A percentile compares a stretch with the other conserved stretches of the same genome.
These are phyloP conservation scores for Euthynnus affinis DNA, from an alignment of 2,797 vertebrate genomes.

Conservation along the genomic window DNA sequence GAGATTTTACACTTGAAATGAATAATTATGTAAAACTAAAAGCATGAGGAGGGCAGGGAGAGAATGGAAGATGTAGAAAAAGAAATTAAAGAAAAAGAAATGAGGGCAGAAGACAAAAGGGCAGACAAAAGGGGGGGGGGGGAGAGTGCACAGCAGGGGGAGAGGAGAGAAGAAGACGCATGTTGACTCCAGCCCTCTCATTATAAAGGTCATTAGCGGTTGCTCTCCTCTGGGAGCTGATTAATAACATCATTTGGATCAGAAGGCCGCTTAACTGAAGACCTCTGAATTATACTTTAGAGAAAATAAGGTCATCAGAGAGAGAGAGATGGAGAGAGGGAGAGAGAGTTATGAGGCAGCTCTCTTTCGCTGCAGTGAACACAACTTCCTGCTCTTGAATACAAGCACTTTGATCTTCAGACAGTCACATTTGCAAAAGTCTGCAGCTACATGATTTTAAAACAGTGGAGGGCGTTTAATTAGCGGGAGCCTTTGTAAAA, in stretches of 20 bases:
- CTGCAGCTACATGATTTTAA: background rate
- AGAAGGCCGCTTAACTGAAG: slow-evolving; percentile 64
- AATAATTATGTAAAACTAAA: slow-evolving; percentile 1
- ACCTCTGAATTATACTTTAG: slow-evolving; percentile 45
- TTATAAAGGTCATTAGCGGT: slow-evolving; percentile 60
- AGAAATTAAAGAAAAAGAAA: background rate
- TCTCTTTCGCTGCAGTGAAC: background rate
- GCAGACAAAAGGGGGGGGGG: slow-evolving; percentile 9
- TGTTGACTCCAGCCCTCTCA: slow-evolving; percentile 58
- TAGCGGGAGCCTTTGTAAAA: too few species aligned
- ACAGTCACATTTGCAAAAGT: background rate
- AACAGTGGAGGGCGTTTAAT: too few species aligned
- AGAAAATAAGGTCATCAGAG: slow-evolving; percentile 58
- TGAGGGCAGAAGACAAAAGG: slow-evolving; percentile 33
- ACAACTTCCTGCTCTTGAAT: slow-evolving; percentile 11
- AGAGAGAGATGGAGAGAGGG: background rate
- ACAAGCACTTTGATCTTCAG: slow-evolving; percentile 24
- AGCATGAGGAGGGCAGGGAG: background rate
- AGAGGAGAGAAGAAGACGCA: slow-evolving; percentile 27
- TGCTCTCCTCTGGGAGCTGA: slow-evolving; percentile 64
- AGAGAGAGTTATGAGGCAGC: slow-evolving; percentile 1
- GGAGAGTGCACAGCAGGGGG: slow-evolving; percentile 35
- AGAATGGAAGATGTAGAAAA: slow-evolving; percentile 1
- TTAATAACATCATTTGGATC: slow-evolving; percentile 68
- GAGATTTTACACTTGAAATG: slow-evolving; percentile 23